Base-by-base conservation (phyloP, 2,888 invertebrate genomes). In the Campoplex capitator region DNA sequence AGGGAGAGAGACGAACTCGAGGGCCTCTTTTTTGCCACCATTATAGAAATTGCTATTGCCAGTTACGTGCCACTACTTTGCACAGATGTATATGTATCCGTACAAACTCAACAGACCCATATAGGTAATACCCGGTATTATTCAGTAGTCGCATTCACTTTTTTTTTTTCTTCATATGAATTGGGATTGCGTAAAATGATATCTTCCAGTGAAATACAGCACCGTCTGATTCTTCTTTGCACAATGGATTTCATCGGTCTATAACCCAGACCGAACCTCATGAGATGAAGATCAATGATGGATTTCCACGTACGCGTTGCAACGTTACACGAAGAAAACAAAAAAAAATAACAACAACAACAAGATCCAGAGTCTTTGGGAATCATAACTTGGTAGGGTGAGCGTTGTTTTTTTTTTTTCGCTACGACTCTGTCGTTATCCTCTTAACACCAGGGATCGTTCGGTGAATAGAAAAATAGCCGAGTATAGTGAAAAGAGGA, bases 21-120 rank as follows among this genome's bases (percentile, higher is more conserved):
- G 82, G 48, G 85, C 68, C 77, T 78, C 74, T 83, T 84, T 86
- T 86, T 83, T 67, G 8, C 84, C 23, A 75, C 76, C 84, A 86
- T 86, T 86, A 84, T 84, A 83, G 51, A 81, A 84, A 84, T 84
- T 85, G 82, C 85, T 70, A 81, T 82, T 74, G 76, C 76, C 76
- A 67, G 73, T 85, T 82, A 85, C 81, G 65, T 77, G 28, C 51
- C 48, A 38, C 65, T 56, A 56, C 78, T 67, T 28, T 35, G 70
- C 48, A 67, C 48, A 67, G 38, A 51, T 51, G 51, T 74, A 23
- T 73, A 67, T 23, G 23, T 45, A 28, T 45, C 74, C 32, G 32
- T 18, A n/a, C 48, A 8, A 38, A 51, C 45, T 16, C 38, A 11
- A 28, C 32, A 76, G 32, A 58, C 58, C 16, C 42, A 23, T 58